Percentiles rank a stretch among this genome's conserved stretches.
Evolutionary conservation across 2,888 invertebrate species (phyloP).

Genomic region (Hydraecia micacea): DNA sequence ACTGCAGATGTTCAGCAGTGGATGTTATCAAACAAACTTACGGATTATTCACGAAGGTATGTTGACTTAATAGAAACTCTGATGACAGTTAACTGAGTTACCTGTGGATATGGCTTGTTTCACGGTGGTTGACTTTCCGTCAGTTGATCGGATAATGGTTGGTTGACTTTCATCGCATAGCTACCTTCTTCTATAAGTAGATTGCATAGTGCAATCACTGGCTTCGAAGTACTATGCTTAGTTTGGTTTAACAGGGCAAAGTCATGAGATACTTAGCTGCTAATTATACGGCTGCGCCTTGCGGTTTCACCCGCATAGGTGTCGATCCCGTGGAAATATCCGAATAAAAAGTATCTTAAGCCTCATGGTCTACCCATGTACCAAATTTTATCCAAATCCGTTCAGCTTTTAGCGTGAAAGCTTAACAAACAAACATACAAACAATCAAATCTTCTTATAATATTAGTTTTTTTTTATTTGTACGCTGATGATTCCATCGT

Average conservation of each 20-base stretch:
- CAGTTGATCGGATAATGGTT: slow-evolving; percentile 41
- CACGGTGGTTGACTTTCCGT: slow-evolving; percentile 41
- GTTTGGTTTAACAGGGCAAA: background rate
- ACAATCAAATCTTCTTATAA: too few relatives aligned
- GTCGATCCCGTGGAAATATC: too few relatives aligned
- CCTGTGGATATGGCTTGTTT: slow-evolving; percentile 28
- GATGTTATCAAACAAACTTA: background rate
- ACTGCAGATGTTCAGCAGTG: background rate
- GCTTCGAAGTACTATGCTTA: background rate
- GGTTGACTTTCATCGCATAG: slow-evolving; percentile 19
- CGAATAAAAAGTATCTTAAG: background rate
- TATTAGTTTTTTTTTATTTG: background rate
- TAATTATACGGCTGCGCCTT: background rate
- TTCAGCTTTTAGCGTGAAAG: background rate
- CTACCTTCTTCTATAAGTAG: slow-evolving; percentile 7
- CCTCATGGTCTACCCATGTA: too few relatives aligned
- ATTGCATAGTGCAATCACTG: background rate
- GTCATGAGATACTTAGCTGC: background rate
- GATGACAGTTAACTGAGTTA: slow-evolving; percentile 27
- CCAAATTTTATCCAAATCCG: background rate
- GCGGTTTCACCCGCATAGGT: background rate
- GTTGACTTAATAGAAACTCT: slow-evolving; percentile 32
- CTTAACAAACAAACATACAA: background rate
- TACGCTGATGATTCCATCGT: background rate
- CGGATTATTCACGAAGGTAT: slow-evolving; percentile 12